phyloP scores from a whole-genome alignment of 1,140 invertebrate genomes.

The Cotesia typhae region DNA sequence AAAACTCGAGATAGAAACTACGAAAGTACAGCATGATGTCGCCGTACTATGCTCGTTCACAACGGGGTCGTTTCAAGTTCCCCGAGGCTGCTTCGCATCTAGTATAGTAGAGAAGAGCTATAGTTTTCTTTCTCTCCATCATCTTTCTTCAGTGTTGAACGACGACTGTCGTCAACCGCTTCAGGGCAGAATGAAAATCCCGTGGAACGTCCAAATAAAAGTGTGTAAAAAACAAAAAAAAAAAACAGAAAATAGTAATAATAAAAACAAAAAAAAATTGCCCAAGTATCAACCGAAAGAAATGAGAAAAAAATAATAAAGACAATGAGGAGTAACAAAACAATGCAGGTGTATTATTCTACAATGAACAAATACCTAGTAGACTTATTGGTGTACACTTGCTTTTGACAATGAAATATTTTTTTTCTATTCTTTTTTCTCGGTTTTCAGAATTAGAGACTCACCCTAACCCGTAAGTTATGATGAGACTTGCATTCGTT shows the following conservation, averaged over 20 bases:
- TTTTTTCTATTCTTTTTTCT: too few relatives aligned
- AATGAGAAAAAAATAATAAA: conserved; percentile 32
- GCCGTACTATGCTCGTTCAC: conserved; percentile 9
- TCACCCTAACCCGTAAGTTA: conserved; percentile 4
- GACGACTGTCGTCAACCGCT: conserved; percentile 35
- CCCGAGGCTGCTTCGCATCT: conserved; percentile 27
- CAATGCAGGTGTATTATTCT: conserved; percentile 28
- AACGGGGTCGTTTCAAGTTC: conserved; percentile 46
- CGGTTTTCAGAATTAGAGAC: too few relatives aligned
- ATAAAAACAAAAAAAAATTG: conserved; percentile 19
- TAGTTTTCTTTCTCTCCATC: conserved; percentile 37
- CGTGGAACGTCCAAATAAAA: conserved; percentile 18
- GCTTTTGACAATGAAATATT: background rate
- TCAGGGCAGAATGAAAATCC: conserved; percentile 23
- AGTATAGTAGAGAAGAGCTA: background rate
- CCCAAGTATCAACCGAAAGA: background rate
- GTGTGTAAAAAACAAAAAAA: conserved; percentile 33
- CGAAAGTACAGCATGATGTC: conserved; percentile 27
- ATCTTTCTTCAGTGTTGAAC: conserved; percentile 35
- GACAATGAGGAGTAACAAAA: conserved; percentile 33
- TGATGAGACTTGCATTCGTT: background rate
- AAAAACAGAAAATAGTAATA: conserved; percentile 39
- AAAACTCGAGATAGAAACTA: conserved; percentile 24
- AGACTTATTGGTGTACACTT: conserved; percentile 24
- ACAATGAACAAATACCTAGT: conserved; percentile 4